These are phyloP conservation scores for Cheilosia soror DNA, from an alignment of 2,888 invertebrate species.

Conservation along the genomic window DNA sequence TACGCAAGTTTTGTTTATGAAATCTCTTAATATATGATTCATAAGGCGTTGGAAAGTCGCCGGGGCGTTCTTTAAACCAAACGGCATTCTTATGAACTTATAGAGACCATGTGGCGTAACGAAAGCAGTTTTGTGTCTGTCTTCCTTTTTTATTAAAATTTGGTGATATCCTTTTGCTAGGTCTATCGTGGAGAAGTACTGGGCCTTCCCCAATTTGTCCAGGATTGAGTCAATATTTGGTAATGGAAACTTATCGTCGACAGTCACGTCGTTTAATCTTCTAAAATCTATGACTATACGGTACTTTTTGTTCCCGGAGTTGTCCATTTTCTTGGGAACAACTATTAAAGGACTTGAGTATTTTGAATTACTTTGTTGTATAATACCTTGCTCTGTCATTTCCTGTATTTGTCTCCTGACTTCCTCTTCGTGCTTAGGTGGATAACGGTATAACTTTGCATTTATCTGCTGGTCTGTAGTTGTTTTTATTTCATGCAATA, in stretches of 20 bases:
- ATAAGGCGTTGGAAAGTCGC: slow-evolving; percentile 45
- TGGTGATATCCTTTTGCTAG: slow-evolving; percentile 51
- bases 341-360: slow-evolving; percentile 30
- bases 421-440: slow-evolving; percentile 18
- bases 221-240: slow-evolving; percentile 62
- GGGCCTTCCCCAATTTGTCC: slow-evolving; percentile 44
- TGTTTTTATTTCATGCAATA: slow-evolving; percentile 46
- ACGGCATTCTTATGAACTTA: slow-evolving; percentile 26
- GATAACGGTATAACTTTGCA: slow-evolving; percentile 10
- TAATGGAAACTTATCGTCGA: slow-evolving; percentile 61
- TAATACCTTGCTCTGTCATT: slow-evolving; percentile 17
- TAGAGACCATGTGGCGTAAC: slow-evolving; percentile 21
- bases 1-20: slow-evolving; percentile 30
- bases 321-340: slow-evolving; percentile 49
- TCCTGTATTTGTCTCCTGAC: slow-evolving; percentile 21
- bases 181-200: slow-evolving; percentile 65
- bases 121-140: slow-evolving; percentile 33
- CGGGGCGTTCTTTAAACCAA: slow-evolving; percentile 33
- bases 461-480: slow-evolving; percentile 23
- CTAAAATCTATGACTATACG: slow-evolving; percentile 68
- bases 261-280: slow-evolving; percentile 61
- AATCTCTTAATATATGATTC: slow-evolving; percentile 48
- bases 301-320: slow-evolving; percentile 62
- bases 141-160: slow-evolving; percentile 7
- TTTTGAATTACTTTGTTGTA: slow-evolving; percentile 19